Percentiles rank a stretch among this genome's conserved stretches.
Conservation (phyloP, 2,888 invertebrate genomes). For the Mycalesis mineus region DNA sequence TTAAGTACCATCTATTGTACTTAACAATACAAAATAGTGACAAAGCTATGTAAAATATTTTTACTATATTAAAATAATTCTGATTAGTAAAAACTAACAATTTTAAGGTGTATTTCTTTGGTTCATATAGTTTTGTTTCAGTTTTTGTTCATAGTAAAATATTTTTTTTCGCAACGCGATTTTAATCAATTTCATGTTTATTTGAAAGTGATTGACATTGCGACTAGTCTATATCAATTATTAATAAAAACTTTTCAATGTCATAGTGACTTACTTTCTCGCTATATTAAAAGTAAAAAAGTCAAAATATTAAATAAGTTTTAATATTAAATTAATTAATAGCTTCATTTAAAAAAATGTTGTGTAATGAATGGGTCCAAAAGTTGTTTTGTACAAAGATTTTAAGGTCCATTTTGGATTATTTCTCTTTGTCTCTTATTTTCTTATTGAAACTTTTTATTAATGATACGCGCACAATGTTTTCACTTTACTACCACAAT, state of each 20-base stretch:
- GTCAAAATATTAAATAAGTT: neutral
- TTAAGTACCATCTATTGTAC: neutral
- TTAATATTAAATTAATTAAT: neutral
- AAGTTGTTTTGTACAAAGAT: constrained; percentile 21
- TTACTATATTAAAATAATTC: neutral
- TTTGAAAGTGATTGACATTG: no score
- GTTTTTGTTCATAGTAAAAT: no score
- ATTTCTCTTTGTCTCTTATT: neutral
- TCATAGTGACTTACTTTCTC: no score
- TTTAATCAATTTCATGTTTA: neutral
- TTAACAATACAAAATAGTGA: neutral
- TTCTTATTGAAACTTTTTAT: neutral
- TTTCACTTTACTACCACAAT: neutral
- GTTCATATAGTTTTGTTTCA: no score
- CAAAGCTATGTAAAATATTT: neutral
- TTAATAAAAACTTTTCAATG: no score
- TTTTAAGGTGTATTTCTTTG: neutral
- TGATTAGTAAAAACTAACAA: neutral
- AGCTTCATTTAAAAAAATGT: neutral
- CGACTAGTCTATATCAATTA: no score
- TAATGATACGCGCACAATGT: neutral
- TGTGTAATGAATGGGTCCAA: constrained; percentile 22
- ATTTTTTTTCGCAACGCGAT: neutral
- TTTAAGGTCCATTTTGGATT: constrained; percentile 11
- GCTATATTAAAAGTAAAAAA: no score